A percentile compares a stretch with the other conserved stretches of the same genome.
phyloP scores from a whole-genome alignment of 2,888 invertebrate genomes.

The Phengaris alcon region DNA sequence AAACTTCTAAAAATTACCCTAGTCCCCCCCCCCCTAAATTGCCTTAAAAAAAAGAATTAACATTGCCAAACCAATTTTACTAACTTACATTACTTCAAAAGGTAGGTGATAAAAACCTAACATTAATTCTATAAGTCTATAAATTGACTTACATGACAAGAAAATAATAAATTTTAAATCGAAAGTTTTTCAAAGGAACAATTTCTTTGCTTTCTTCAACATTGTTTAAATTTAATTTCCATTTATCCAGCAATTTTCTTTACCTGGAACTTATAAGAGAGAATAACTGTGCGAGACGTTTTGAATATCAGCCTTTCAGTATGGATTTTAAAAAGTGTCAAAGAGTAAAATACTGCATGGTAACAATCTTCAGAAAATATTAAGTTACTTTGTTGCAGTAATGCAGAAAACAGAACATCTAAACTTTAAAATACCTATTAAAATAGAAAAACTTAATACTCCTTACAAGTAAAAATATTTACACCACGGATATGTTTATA shows the following conservation, averaged over 20 bases:
- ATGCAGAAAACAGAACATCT: not conserved
- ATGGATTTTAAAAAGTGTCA: conserved; percentile 1
- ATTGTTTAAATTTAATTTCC: conserved; percentile 22
- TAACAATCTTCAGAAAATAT: not conserved
- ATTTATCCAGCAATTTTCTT: conserved; percentile 30
- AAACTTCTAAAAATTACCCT: too few species aligned
- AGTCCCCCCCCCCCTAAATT: too few species aligned
- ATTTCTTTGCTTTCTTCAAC: conserved; percentile 5
- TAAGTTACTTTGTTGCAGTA: not conserved
- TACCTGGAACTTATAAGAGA: conserved; percentile 27
- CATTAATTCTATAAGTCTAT: too few species aligned
- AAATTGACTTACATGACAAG: not conserved
- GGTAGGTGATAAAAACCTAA: too few species aligned
- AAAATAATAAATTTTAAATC: not conserved
- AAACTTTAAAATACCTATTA: too few species aligned
- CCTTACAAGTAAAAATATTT: too few species aligned
- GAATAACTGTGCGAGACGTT: conserved; percentile 18
- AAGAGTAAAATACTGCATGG: not conserved
- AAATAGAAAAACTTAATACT: too few species aligned
- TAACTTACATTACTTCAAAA: too few species aligned
- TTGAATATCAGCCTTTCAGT: conserved; percentile 11
- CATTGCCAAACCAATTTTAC: too few species aligned
- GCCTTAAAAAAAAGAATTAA: too few species aligned
- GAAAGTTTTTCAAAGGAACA: conserved; percentile 4
- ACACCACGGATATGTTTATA: too few species aligned